These are phyloP conservation scores for Eonycteris spelaea DNA, from an alignment of 2,113 vertebrate genomes.

Conservation along the genomic window DNA sequence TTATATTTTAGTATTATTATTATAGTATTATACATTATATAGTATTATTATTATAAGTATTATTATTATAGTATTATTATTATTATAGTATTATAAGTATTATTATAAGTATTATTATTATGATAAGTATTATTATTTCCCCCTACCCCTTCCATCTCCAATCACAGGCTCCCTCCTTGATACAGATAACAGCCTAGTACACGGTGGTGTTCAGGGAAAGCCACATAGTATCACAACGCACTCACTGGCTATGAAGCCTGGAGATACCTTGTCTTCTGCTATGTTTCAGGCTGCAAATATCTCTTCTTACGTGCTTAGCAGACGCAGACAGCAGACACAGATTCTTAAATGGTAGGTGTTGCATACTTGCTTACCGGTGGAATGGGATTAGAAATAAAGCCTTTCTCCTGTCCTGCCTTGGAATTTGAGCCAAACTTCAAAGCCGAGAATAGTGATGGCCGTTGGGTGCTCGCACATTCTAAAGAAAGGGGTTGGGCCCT, in stretches of 20 bases:
- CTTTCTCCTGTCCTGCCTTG: background rate
- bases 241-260: background rate
- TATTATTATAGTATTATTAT: too few relatives aligned
- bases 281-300: background rate
- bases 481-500: background rate
- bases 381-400: background rate
- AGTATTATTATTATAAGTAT: too few relatives aligned
- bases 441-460: background rate
- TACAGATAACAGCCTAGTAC: too few relatives aligned
- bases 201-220: accelerated
- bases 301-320: background rate
- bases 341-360: background rate
- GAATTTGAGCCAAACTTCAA: background rate
- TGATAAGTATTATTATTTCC: background rate
- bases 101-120: too few relatives aligned
- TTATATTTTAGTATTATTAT: too few relatives aligned
- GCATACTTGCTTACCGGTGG: background rate
- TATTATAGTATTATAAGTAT: too few relatives aligned
- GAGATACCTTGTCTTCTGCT: background rate
- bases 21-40: too few relatives aligned
- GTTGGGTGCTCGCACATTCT: background rate
- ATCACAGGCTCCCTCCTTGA: background rate
- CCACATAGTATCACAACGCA: background rate
- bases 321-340: background rate
- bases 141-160: background rate